phyloP scores from a whole-genome alignment of 2,797 vertebrate genomes.

The Decapterus maruadsi region DNA sequence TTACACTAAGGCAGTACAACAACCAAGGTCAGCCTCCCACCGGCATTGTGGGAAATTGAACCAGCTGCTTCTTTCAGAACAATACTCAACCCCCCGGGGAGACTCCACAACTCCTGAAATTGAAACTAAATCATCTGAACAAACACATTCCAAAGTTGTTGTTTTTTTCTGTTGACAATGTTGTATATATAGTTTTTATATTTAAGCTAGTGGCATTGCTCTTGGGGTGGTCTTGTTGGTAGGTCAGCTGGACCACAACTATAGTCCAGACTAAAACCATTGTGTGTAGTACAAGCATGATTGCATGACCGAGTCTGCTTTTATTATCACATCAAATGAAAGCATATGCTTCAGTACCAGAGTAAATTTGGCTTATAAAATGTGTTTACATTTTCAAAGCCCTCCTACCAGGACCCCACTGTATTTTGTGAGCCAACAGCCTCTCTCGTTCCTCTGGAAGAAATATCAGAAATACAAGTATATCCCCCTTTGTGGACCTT shows the following conservation, averaged over 20 bases:
- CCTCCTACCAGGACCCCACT: slow-evolving; percentile 3
- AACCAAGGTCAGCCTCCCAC: not conserved
- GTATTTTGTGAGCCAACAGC: slow-evolving; percentile 30
- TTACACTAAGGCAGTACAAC: not conserved
- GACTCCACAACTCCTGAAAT: not conserved
- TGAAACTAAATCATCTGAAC: not conserved
- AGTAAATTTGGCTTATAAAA: slow-evolving; percentile 26
- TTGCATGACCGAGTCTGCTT: not conserved
- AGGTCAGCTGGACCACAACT: not conserved
- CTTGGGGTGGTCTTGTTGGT: not conserved
- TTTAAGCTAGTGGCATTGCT: not conserved
- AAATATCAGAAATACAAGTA: slow-evolving; percentile 26
- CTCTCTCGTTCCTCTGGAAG: slow-evolving; percentile 15
- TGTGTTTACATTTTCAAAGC: slow-evolving; percentile 38
- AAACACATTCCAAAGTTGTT: not conserved
- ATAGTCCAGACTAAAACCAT: not conserved
- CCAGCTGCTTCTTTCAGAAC: not conserved
- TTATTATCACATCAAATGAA: not conserved
- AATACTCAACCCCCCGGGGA: not conserved
- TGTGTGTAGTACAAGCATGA: not conserved
- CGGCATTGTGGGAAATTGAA: not conserved
- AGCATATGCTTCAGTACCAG: slow-evolving; percentile 14
- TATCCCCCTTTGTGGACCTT: slow-evolving; percentile 32
- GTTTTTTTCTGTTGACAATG: not conserved
- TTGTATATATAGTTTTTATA: not conserved